Base-by-base conservation (phyloP, 2,888 invertebrate genomes). In the Atrina japonica region DNA sequence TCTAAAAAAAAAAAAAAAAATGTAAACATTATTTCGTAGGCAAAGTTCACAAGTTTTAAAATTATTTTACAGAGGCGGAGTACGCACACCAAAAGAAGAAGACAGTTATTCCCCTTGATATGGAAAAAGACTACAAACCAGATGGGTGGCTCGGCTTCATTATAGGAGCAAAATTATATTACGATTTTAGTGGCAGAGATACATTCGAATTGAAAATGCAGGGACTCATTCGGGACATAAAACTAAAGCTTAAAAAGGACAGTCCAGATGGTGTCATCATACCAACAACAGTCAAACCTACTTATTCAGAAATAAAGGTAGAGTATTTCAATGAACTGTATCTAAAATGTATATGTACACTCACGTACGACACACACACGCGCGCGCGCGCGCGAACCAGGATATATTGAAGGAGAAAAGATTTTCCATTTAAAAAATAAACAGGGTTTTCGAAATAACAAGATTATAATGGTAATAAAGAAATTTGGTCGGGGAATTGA, bases 71-170 rank as follows among this genome's bases (percentile, higher is more conserved):
- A 70, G 79, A 79, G 68, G 79, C 77, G n/a, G 79, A 77, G 49
- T 79, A 79, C 63, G 79, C 79, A 0, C 71, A 67, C 43, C 68
- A 70, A 25, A 45, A 60, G 29, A 68, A 70, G 35, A 77, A 76
- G 49, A 64, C 58, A 27, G 67, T 79, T 9, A 66, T 79, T 21
- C 79, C 79, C 5, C 30, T 77, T 14, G 63, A 66, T 25, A 72
- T 79, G 77, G 71, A 75, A 60, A 52, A 27, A 23, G 53, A 66
- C 3, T 79, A 77, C 27, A 53, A 47, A 29, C 65, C 75, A 1
- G 77, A 77, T 60, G 79, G 77, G 5, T 79, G 79, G 79, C 50
- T 79, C 2, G 79, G 79, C 2, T 71, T 79, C 23, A 77, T 77
- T n/a, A 59, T 73, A 40, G 79, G 79, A 23, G 61, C 79, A 6